phyloP scores from a whole-genome alignment of 2,888 invertebrate species.

The Tholera decimalis region DNA sequence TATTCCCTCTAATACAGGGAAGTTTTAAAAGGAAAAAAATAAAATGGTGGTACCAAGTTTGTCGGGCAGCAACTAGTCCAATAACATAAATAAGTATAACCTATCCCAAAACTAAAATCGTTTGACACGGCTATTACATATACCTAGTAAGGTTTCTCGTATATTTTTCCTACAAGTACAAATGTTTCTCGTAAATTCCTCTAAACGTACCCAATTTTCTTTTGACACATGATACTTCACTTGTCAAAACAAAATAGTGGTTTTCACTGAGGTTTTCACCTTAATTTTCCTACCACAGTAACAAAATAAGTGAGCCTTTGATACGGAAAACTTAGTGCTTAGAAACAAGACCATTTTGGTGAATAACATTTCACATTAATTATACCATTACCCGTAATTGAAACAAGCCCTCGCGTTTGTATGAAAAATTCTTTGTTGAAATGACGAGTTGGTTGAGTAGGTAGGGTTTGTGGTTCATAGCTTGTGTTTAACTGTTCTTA shows the following conservation, averaged over 20 bases:
- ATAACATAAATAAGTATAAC: neutral
- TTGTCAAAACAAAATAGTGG: constrained; percentile 6
- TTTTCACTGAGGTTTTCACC: constrained; percentile 2
- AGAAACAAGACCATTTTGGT: constrained; percentile 10
- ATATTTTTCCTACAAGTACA: neutral
- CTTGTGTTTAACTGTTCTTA: neutral
- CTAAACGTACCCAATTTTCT: neutral
- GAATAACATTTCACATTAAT: constrained; percentile 23
- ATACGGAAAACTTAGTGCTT: constrained; percentile 21
- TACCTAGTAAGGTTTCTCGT: neutral
- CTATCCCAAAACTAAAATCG: neutral
- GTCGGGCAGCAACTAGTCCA: too few species aligned
- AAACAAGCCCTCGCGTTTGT: neutral
- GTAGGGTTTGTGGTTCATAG: neutral
- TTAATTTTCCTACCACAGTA: constrained; percentile 1
- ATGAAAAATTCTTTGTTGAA: constrained; percentile 27
- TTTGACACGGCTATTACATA: neutral
- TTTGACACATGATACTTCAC: constrained; percentile 16
- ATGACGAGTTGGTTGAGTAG: neutral
- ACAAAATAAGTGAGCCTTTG: constrained; percentile 23
- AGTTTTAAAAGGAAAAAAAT: too few species aligned
- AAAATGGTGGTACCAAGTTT: too few species aligned
- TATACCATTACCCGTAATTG: constrained; percentile 18
- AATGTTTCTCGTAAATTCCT: neutral
- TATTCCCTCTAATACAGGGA: too few species aligned